Conservation (phyloP, 2,113 vertebrate species). For the Callopanchax toddi region DNA sequence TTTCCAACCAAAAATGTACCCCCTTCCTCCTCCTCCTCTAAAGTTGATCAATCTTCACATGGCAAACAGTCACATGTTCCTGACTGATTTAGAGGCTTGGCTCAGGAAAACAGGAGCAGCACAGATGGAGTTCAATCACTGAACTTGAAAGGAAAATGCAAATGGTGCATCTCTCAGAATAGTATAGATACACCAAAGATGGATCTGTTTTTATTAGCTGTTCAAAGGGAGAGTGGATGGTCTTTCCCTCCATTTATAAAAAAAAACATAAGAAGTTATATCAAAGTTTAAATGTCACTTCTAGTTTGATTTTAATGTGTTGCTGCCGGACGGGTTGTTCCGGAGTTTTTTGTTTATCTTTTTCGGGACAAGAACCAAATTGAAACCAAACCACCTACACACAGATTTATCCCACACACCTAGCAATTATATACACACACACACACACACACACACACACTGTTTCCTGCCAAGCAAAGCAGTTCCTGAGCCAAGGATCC, state of each 20-base stretch:
- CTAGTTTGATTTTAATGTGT: conserved; percentile 4
- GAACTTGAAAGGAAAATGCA: conserved; percentile 19
- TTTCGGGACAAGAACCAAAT: conserved; percentile 15
- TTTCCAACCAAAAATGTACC: conserved; percentile 3
- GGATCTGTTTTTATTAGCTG: conserved; percentile 11
- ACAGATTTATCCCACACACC: conserved; percentile 35
- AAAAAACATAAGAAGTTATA: too few relatives aligned
- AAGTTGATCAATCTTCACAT: conserved; percentile 21
- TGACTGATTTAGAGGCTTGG: conserved; percentile 11
- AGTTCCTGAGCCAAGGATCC: conserved; percentile 59
- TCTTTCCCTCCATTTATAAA: neutral
- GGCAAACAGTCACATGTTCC: conserved; percentile 25
- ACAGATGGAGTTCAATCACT: conserved; percentile 16
- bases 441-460: conserved; percentile 23
- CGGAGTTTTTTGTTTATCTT: conserved; percentile 10
- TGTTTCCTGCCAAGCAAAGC: conserved; percentile 68
- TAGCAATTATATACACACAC: conserved; percentile 31
- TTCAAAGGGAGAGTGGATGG: conserved; percentile 3
- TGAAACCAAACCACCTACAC: conserved; percentile 29
- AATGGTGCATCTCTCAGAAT: conserved; percentile 14
- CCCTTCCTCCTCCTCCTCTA: neutral
- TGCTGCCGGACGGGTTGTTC: conserved; percentile 10
- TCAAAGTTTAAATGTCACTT: neutral
- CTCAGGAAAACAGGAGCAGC: conserved; percentile 14
- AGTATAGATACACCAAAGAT: neutral